These are phyloP conservation scores for Rhodophaea formosa DNA, from an alignment of 2,888 invertebrate species.

Conservation along the genomic window DNA sequence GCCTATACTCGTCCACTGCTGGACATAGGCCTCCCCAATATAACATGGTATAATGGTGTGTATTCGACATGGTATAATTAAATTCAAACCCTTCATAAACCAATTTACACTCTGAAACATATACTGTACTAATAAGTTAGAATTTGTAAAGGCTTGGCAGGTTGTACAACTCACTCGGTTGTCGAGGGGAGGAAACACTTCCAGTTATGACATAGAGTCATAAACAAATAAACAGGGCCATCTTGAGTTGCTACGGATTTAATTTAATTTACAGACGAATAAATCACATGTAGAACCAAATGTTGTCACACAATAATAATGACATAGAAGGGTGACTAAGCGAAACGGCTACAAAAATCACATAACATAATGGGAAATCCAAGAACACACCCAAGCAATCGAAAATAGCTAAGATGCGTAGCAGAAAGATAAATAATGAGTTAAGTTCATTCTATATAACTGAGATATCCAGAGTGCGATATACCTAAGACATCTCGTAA, in stretches of 20 bases:
- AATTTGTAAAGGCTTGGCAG: not conserved
- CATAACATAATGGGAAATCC: too few species aligned
- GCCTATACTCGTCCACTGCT: too few species aligned
- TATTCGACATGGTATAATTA: too few species aligned
- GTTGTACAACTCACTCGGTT: not conserved
- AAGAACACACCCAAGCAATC: too few species aligned
- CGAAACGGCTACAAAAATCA: not conserved
- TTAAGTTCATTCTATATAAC: too few species aligned
- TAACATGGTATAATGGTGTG: too few species aligned
- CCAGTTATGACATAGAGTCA: not conserved
- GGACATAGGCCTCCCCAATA: too few species aligned
- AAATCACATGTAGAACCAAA: not conserved
- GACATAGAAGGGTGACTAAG: not conserved
- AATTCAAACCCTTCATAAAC: too few species aligned
- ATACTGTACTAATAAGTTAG: not conserved
- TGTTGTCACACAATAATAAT: not conserved
- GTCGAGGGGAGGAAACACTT: not conserved
- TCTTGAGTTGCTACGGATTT: not conserved
- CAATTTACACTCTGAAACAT: not conserved
- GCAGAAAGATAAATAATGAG: too few species aligned
- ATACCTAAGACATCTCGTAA: too few species aligned
- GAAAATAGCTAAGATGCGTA: too few species aligned
- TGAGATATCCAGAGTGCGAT: too few species aligned
- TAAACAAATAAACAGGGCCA: not conserved
- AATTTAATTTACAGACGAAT: conserved; percentile 3